These are phyloP conservation scores for Peromyscus eremicus DNA, from an alignment of 2,797 vertebrate genomes.

Conservation along the genomic window DNA sequence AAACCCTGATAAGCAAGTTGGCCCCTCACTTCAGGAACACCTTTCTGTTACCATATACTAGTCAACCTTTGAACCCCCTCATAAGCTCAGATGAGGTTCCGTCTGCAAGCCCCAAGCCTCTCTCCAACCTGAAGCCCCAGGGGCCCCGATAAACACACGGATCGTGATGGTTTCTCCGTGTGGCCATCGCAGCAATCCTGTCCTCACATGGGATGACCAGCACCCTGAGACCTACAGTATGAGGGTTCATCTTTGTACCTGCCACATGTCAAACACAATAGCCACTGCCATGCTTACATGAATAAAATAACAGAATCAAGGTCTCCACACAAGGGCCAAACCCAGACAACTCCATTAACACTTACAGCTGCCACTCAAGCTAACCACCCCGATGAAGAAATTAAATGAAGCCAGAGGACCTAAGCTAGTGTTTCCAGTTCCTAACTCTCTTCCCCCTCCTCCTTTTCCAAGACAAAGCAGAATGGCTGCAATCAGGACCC, in stretches of 20 bases:
- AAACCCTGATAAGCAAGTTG: not conserved
- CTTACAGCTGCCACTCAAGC: not conserved
- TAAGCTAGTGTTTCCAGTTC: not conserved
- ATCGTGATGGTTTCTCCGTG: not conserved
- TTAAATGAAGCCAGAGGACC: not conserved
- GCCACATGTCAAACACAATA: not conserved
- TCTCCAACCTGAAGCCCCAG: not conserved
- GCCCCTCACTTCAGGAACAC: not conserved
- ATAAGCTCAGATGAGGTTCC: not conserved
- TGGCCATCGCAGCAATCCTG: not conserved
- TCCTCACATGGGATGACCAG: not conserved
- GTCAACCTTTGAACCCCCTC: not conserved
- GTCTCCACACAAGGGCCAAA: not conserved
- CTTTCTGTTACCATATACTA: not conserved
- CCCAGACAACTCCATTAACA: not conserved
- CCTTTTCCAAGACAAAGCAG: not conserved
- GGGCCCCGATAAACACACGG: not conserved
- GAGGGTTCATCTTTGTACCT: not conserved
- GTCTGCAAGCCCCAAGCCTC: not conserved
- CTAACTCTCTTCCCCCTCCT: not conserved
- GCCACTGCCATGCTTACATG: not conserved
- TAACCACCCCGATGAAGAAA: not conserved
- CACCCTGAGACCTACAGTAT: not conserved
- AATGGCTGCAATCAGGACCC: not conserved
- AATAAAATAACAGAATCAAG: constrained; percentile 3